Conservation (phyloP, 2,113 vertebrate species). For the Caranx ignobilis region DNA sequence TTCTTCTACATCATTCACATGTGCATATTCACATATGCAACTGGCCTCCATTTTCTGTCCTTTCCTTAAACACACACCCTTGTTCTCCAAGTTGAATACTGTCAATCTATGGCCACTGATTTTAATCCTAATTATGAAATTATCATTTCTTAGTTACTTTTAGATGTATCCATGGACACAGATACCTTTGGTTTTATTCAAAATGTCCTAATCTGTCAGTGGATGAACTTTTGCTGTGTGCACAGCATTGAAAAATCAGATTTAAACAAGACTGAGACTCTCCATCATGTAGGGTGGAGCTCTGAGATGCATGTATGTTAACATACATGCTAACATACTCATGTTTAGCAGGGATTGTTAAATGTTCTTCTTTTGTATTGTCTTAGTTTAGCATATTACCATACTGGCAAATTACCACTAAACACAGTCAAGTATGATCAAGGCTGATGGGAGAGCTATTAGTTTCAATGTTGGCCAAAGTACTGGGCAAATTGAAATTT, state of each 20-base stretch:
- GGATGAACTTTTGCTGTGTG: not conserved
- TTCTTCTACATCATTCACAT: not conserved
- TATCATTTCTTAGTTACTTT: not conserved
- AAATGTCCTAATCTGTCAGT: not conserved
- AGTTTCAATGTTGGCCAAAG: not conserved
- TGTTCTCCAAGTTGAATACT: not conserved
- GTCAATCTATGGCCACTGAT: not conserved
- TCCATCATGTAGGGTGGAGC: not conserved
- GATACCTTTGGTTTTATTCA: not conserved
- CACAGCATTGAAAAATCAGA: not conserved
- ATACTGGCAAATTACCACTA: not conserved
- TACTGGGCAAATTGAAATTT: not conserved
- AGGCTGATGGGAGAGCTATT: not conserved
- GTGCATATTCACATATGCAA: not conserved
- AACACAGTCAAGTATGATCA: not conserved
- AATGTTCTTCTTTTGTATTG: not conserved
- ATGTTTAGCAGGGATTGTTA: not conserved
- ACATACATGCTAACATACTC: not conserved
- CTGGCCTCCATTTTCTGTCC: slow-evolving; percentile 2
- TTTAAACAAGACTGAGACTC: not conserved
- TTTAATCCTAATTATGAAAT: slow-evolving; percentile 5
- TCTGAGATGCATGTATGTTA: not conserved
- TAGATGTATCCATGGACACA: not conserved
- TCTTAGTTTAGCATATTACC: not conserved
- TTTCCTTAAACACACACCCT: not conserved